Base-by-base conservation (phyloP, 64 coral and sea anemone genomes). In the Montipora foliosa region DNA sequence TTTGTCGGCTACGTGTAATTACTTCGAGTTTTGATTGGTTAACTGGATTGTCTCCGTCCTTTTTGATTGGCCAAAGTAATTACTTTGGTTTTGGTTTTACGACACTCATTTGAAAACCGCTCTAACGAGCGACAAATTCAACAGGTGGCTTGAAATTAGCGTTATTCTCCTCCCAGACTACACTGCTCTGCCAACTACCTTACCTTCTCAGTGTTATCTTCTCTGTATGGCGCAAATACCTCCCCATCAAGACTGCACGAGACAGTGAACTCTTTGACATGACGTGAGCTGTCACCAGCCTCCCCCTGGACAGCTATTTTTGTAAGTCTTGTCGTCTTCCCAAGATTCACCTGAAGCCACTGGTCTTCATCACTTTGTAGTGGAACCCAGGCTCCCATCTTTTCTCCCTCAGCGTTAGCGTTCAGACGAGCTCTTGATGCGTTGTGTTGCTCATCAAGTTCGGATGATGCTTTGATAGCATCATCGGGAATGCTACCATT, bases 281-380 rank as follows among this genome's bases (percentile, higher is more conserved):
- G 89, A 29, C 78, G 83, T 3, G 92, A 53, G 17, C 68, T 82
- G 15, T 84, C 89, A 16, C 93, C 95, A 70, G 81, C 87, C 70
- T 91, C 82, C 21, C 95, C 95, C 64, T 97, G 95, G 45, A 75
- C 50, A 74, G 81, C 66, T 87, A 97, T 74, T 46, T 74, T 91
- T 77, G 76, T 78, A 1, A 97, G 9, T 66, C 93, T 94, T 1
- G 79, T 74, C 5, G 67, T 74, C 24, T 97, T 90, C 10, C 95
- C 95, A 83, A 90, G 93, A 87, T 97, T 68, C 16, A 97, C 93
- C 85, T 97, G 89, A 22, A 94, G 76, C 95, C 95, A 97, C 49
- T 97, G 92, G 20, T 83, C 92, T 46, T 97, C 95, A 55, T 97
- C 95, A 78, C 87, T 92, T 24, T 97, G 68, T 9, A 78, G 48